These are phyloP conservation scores for Sicus ferrugineus DNA, from an alignment of 2,888 invertebrate species.

Conservation along the genomic window DNA sequence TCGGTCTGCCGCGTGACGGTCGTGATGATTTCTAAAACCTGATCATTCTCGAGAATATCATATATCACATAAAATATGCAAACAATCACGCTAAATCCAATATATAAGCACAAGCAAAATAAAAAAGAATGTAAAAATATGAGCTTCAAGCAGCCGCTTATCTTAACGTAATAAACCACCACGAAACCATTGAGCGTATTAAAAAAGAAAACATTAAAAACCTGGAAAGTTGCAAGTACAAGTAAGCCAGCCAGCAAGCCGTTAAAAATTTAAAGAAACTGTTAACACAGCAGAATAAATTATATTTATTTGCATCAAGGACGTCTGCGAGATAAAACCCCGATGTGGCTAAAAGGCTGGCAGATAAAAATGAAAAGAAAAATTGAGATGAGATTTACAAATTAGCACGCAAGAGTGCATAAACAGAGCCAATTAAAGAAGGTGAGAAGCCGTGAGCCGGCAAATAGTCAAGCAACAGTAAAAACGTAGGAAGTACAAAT, in stretches of 20 bases:
- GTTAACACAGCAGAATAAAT: slow-evolving; percentile 21
- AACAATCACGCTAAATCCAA: no score
- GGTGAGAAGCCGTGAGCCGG: background rate
- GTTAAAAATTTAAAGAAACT: slow-evolving; percentile 13
- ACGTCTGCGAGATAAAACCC: slow-evolving; percentile 12
- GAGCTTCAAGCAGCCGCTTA: no score
- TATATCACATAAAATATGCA: no score
- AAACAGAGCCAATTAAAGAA: background rate
- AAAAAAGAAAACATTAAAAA: background rate
- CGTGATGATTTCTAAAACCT: no score
- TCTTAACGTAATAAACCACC: no score
- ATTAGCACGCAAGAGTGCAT: slow-evolving; percentile 19
- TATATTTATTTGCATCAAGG: slow-evolving; percentile 26
- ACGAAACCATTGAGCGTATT: background rate
- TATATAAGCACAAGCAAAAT: no score
- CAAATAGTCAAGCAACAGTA: background rate
- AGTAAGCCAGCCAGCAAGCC: background rate
- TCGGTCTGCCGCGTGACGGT: no score
- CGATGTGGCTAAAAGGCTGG: background rate
- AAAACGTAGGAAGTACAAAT: background rate
- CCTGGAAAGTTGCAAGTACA: background rate
- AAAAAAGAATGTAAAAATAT: no score
- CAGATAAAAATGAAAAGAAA: slow-evolving; percentile 16
- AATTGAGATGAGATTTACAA: slow-evolving; percentile 7
- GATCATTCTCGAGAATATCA: no score